phyloP scores from a whole-genome alignment of 2,113 vertebrate genomes.

The Synodontis membranacea region DNA sequence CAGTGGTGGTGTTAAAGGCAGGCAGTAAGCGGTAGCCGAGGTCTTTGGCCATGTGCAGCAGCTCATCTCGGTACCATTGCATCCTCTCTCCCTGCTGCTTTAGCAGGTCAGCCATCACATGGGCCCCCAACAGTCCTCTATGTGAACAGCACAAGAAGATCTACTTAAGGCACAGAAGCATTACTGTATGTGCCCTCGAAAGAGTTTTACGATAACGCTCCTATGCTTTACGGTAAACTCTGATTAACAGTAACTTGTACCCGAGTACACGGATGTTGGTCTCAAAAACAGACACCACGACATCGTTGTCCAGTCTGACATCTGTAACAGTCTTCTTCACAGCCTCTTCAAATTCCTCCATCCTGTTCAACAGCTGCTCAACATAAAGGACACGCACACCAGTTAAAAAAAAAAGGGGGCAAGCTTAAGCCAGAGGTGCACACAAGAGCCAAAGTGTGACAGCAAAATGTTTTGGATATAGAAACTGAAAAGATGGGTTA shows the following conservation, averaged over 20 bases:
- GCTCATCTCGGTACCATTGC: constrained; percentile 94
- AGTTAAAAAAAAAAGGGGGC: neutral
- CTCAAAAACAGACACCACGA: constrained; percentile 82
- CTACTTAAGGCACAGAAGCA: neutral
- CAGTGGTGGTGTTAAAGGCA: constrained; percentile 97
- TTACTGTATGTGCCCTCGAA: neutral
- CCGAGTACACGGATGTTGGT: constrained; percentile 82
- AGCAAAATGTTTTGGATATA: too few species aligned
- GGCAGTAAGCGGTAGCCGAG: constrained; percentile 90
- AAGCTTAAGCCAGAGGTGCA: neutral
- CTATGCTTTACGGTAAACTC: too few species aligned
- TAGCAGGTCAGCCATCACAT: constrained; percentile 94
- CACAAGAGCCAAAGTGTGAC: neutral
- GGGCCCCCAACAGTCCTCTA: constrained; percentile 93
- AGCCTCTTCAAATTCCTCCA: constrained; percentile 80
- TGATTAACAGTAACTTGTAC: constrained; percentile 54
- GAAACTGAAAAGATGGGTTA: too few species aligned
- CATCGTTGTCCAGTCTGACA: constrained; percentile 77
- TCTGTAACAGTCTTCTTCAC: constrained; percentile 72
- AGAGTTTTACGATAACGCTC: too few species aligned
- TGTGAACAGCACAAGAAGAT: neutral
- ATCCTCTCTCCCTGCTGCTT: constrained; percentile 88
- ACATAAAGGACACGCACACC: neutral
- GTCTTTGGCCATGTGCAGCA: constrained; percentile 94
- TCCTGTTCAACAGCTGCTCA: constrained; percentile 75